Evolutionary conservation across 2,888 invertebrate genomes (phyloP).

Genomic region (Eumerus sabulonum): DNA sequence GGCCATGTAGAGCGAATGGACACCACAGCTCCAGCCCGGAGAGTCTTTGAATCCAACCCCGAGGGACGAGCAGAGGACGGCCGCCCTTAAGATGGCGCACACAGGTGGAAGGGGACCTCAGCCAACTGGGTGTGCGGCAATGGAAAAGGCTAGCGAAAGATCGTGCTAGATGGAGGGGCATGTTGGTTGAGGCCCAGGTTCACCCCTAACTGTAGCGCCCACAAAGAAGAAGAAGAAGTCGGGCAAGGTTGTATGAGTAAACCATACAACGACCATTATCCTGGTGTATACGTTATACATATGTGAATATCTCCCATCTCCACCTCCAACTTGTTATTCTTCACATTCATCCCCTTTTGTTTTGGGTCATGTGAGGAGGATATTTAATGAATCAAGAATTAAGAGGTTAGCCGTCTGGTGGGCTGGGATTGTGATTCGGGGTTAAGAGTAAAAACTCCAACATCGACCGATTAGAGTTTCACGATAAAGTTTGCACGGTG

Average conservation of each 20-base stretch:
- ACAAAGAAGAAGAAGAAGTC: no score
- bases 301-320: constrained; percentile 10
- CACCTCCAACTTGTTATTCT: constrained; percentile 64
- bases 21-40: no score
- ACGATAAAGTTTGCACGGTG: constrained; percentile 64
- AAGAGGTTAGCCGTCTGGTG: constrained; percentile 56
- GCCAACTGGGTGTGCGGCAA: no score
- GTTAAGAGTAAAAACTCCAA: constrained; percentile 29
- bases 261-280: constrained; percentile 26
- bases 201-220: no score
- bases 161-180: no score
- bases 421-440: not conserved
- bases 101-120: no score
- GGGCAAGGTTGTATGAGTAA: constrained; percentile 37
- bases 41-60: no score
- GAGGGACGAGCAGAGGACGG: no score
- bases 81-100: no score
- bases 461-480: constrained; percentile 38
- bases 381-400: constrained; percentile 66
- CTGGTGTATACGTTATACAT: constrained; percentile 33
- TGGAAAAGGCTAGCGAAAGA: no score
- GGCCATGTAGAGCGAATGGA: no score
- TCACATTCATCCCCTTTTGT: constrained; percentile 59
- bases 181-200: no score
- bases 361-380: not conserved